Evolutionary conservation across 2,888 invertebrate genomes (phyloP).

Genomic region (Polydesmus complanatus): DNA sequence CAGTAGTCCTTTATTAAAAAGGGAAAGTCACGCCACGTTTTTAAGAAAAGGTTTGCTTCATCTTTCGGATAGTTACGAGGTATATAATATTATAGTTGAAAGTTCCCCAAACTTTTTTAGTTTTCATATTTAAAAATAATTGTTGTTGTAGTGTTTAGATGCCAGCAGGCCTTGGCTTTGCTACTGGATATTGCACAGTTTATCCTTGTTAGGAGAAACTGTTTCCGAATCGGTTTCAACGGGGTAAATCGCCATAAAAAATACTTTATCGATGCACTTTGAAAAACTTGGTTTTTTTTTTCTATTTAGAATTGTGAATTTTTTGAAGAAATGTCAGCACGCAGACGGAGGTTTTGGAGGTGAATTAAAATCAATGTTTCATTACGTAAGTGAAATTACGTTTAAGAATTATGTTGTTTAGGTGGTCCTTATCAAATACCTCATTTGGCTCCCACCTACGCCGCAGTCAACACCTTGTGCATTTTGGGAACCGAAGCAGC

Average conservation of each 20-base stretch:
- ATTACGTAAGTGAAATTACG: not conserved
- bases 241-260: constrained; percentile 23
- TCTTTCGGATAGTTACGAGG: constrained; percentile 56
- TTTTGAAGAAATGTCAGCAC: constrained; percentile 49
- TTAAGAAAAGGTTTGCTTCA: constrained; percentile 51
- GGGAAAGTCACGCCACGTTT: constrained; percentile 48
- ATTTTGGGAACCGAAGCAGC: constrained; percentile 79
- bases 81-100: too few relatives aligned
- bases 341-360: constrained; percentile 62
- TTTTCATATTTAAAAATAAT: too few relatives aligned
- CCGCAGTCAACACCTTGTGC: constrained; percentile 83
- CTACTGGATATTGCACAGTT: constrained; percentile 90
- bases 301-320: constrained; percentile 10
- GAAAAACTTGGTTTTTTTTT: not conserved
- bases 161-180: constrained; percentile 92
- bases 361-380: constrained; percentile 20
- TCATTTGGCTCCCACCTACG: constrained; percentile 94
- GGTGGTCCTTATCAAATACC: constrained; percentile 87
- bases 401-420: too few relatives aligned
- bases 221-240: constrained; percentile 38
- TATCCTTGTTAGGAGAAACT: constrained; percentile 57
- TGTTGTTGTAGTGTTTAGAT: constrained; percentile 54
- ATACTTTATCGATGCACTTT: not conserved
- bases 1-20: constrained; percentile 33
- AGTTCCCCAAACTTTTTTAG: constrained; percentile 6